Evolutionary conservation across 2,888 invertebrate species (phyloP), one percentile per base, ranked within the genome.

Genomic region (Sinohyriopsis cumingii): DNA sequence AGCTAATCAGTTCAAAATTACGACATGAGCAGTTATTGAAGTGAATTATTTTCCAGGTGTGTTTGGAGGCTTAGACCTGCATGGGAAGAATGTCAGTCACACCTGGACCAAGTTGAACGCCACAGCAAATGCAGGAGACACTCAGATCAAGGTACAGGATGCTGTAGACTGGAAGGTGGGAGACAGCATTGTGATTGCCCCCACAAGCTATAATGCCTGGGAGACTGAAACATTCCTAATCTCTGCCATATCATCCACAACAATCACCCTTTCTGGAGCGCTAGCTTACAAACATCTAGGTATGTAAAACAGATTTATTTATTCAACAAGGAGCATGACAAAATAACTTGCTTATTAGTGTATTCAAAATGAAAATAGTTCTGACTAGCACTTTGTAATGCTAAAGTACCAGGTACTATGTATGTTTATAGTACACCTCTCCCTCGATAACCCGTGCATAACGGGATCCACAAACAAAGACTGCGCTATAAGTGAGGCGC

Each of bases 1-100:
- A 9, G 33, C 33, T 33, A 33, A 45, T 45, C 15, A 45, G 0
- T 45, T 45, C 45, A 45, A 22, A 24, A 59, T 12, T 22, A 15
- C 19, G 12, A 12, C 59, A 22, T 22, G 12, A 12, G 59, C 24
- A 63, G 22, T 55, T 57, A 24, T n/a, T 24, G 1, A 45, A 28
- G 6, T 18, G 33, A 20, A 55, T 56, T 69, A 24, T 57, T 64
- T 75, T 70, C 7, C 67, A 85, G 87, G 80, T 71, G 85, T 84
- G 20, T 87, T 82, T 75, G 88, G 88, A 57, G 86, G 87, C 24
- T 77, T 88, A 54, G 86, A 87, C 69, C 75, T 88, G 24, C 86
- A 87, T 68, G 88, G 87, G 24, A 73, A 79, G 54, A 77, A 81
- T 45, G 75, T 81, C 7, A 77, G 73, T 22, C 69, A 78, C 0